These are phyloP conservation scores for Bettongia penicillata DNA, from an alignment of 2,113 vertebrate genomes.

Conservation along the genomic window DNA sequence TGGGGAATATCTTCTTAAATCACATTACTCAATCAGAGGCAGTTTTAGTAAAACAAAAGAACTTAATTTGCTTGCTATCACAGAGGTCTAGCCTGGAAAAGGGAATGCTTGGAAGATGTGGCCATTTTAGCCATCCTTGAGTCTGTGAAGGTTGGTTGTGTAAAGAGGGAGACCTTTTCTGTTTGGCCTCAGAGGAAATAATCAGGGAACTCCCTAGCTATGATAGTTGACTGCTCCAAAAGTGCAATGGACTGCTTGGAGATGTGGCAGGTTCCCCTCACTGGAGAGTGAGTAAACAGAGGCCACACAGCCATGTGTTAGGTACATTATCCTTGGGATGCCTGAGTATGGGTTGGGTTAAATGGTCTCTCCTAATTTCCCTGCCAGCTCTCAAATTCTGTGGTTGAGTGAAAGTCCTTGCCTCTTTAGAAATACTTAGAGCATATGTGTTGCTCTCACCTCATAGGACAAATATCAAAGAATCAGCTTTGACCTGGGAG, in stretches of 20 bases:
- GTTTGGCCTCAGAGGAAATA: background rate
- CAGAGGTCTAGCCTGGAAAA: background rate
- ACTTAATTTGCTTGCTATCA: too few species aligned
- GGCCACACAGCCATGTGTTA: background rate
- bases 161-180: background rate
- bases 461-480: background rate
- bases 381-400: background rate
- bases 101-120: background rate
- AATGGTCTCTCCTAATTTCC: background rate
- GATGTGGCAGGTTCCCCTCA: background rate
- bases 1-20: too few species aligned
- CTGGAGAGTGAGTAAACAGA: background rate
- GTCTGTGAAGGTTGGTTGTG: background rate
- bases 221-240: background rate
- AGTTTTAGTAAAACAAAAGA: too few species aligned
- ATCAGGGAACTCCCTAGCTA: background rate
- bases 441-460: background rate
- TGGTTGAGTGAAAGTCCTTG: background rate
- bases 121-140: background rate
- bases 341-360: background rate
- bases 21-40: too few species aligned
- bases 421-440: background rate
- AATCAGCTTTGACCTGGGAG: background rate
- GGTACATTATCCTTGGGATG: background rate
- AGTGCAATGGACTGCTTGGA: background rate